Evolutionary conservation across 2,888 invertebrate species (phyloP), one percentile per base, ranked within the genome.

Genomic region (Agrochola lota): DNA sequence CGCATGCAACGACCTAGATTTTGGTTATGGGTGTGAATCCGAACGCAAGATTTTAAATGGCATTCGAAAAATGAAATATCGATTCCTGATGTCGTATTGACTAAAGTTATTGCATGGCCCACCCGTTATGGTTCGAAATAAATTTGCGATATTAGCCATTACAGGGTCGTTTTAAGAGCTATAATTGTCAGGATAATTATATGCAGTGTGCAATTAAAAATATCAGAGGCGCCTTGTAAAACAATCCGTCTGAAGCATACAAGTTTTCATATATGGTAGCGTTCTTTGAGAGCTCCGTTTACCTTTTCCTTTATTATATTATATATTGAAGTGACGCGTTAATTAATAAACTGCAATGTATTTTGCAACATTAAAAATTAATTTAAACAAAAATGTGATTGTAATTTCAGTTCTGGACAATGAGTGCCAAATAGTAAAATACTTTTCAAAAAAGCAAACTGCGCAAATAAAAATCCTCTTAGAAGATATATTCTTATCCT

Each of bases 1-100:
- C 80, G 78, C 84, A 85, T 72, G 71, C 73, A 52, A 77, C 74
- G 80, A 57, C 71, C 88, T 85, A 83, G 73, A 84, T 88, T 30
- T 71, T 71, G 46, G 35, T 72, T 77, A 73, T 30, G n/a, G 26
- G 64, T 75, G 67, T 66, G 69, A 66, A 85, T 84, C 79, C 67
- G 64, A 84, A 71, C 46, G 55, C 46, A 71, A 70, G 70, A n/a
- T 73, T 77, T 80, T 77, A 76, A 85, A 80, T 81, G 35, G 63
- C 62, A 77, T 77, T 81, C 78, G 70, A 84, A 84, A 84, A 73
- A 84, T 78, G 40, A 85, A 74, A 59, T 74, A 80, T 77, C 43
- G 74, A 73, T 78, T 9, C 40, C 40, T 43, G 40, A 43, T 71
- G 62, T 81, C 77, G 40, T 71, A 26, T 66, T 60, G 63, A n/a